phyloP scores from a whole-genome alignment of 30 jellyfish, hydroid and myxozoan species.

The Cassiopea andromeda region DNA sequence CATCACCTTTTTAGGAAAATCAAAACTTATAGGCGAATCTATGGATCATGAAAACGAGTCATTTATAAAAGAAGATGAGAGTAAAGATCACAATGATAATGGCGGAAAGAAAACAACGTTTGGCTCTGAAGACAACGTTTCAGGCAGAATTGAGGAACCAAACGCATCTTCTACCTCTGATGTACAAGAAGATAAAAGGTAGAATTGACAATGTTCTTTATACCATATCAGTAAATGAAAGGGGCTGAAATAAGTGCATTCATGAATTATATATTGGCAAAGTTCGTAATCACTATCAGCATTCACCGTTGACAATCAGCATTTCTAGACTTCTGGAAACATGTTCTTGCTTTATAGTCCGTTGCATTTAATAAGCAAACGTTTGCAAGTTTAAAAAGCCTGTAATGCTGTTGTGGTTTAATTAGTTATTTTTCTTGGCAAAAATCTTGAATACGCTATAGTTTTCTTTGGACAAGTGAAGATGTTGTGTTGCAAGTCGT shows the following conservation, averaged over 20 bases:
- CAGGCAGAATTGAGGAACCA: neutral
- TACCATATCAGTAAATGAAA: neutral
- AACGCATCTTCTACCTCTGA: slow-evolving; percentile 19
- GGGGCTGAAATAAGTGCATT: neutral
- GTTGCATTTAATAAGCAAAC: no score
- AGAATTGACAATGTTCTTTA: neutral
- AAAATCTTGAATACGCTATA: no score
- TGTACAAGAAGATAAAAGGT: slow-evolving; percentile 11
- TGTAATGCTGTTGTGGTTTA: no score
- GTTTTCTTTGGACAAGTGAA: no score
- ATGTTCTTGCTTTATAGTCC: no score
- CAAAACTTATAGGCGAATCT: neutral
- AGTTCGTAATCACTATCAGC: neutral
- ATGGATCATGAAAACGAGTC: neutral
- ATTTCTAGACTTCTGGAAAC: no score
- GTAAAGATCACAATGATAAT: neutral
- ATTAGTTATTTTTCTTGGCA: no score
- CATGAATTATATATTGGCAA: neutral
- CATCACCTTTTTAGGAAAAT: neutral
- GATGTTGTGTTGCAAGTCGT: no score
- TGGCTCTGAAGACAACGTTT: slow-evolving; percentile 1
- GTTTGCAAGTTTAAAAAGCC: no score
- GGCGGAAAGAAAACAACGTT: neutral
- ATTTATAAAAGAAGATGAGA: neutral
- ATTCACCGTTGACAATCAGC: no score